Evolutionary conservation across 2,888 invertebrate species (phyloP).

Genomic region (Neoitamus cyanurus): DNA sequence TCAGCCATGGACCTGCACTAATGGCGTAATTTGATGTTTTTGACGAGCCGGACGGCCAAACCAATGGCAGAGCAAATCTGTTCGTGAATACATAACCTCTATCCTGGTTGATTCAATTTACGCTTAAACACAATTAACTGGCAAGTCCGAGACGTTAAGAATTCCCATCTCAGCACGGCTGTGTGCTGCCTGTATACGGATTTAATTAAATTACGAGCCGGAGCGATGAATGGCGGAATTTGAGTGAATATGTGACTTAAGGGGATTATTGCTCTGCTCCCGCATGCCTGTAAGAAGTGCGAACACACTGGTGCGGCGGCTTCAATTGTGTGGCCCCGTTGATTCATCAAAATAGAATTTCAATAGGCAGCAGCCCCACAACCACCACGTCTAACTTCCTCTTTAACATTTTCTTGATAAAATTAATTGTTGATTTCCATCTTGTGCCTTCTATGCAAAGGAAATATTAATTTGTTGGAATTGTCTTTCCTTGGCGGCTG

Average conservation of each 20-base stretch:
- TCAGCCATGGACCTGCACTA: neutral
- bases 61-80: constrained; percentile 44
- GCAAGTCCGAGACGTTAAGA: constrained; percentile 44
- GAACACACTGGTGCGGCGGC: neutral
- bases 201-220: constrained; percentile 42
- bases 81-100: constrained; percentile 42
- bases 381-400: constrained; percentile 43
- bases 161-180: constrained; percentile 12
- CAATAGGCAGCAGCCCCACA: constrained; percentile 42
- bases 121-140: constrained; percentile 48
- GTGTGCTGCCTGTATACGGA: constrained; percentile 3
- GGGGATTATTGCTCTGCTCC: constrained; percentile 27
- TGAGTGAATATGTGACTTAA: constrained; percentile 35
- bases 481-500: constrained; percentile 26
- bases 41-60: neutral
- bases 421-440: constrained; percentile 48
- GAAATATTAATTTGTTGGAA: constrained; percentile 42
- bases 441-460: constrained; percentile 23
- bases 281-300: constrained; percentile 31
- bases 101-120: constrained; percentile 50
- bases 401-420: constrained; percentile 46
- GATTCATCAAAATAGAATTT: constrained; percentile 49
- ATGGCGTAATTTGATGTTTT: constrained; percentile 12
- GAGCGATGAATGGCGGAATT: constrained; percentile 39
- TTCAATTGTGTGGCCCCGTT: constrained; percentile 24